These are phyloP conservation scores for Thunnus maccoyii DNA, from an alignment of 2,113 vertebrate species.

Conservation along the genomic window DNA sequence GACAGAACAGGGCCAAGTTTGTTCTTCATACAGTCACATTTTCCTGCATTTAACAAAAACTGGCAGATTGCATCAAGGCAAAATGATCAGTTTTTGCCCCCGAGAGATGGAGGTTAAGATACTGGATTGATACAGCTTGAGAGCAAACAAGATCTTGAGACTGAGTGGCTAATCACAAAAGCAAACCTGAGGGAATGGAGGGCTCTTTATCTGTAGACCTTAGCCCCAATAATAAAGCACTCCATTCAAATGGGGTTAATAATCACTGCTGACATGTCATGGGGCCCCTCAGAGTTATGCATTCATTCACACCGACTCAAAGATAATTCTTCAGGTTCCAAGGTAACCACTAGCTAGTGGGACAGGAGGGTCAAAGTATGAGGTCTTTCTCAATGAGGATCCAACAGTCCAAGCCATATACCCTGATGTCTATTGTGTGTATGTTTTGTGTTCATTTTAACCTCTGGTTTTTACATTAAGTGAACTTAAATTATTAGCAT, in stretches of 20 bases:
- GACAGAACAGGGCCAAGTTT: neutral
- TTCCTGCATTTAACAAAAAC: neutral
- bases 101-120: neutral
- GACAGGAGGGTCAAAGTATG: conserved; percentile 56
- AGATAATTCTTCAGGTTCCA: conserved; percentile 53
- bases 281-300: conserved; percentile 58
- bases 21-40: neutral
- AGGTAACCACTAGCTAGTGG: conserved; percentile 30
- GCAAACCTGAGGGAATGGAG: conserved; percentile 28
- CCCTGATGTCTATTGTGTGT: neutral
- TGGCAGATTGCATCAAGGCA: neutral
- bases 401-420: neutral
- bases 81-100: neutral
- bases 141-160: conserved; percentile 11
- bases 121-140: neutral
- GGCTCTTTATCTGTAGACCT: conserved; percentile 52
- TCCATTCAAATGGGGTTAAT: conserved; percentile 56
- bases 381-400: conserved; percentile 26
- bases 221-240: conserved; percentile 18
- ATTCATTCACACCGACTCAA: conserved; percentile 45
- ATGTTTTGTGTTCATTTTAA: neutral
- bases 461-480: neutral
- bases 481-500: neutral
- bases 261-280: conserved; percentile 59
- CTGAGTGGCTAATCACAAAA: conserved; percentile 18